Conservation (phyloP, 2,888 invertebrate species). For the Drosophila mulleri region DNA sequence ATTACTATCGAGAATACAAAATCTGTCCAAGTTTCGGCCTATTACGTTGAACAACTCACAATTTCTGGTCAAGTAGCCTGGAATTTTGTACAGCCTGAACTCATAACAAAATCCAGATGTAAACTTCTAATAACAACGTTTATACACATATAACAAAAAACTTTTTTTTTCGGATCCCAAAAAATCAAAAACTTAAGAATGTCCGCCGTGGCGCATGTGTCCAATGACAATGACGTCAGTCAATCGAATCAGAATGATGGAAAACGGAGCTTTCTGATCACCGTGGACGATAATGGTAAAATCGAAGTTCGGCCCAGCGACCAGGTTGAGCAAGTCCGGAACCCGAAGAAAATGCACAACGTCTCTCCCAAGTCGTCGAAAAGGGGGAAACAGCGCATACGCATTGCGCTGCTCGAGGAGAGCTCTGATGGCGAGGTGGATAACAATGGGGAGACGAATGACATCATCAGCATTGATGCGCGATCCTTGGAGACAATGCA, state of each 20-base stretch:
- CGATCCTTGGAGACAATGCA: constrained; percentile 19
- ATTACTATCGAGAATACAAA: background rate
- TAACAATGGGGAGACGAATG: background rate
- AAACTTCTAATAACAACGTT: constrained; percentile 8
- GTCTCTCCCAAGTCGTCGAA: background rate
- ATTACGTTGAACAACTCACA: background rate
- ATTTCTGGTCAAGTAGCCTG: background rate
- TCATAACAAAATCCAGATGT: constrained; percentile 19
- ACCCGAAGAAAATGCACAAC: background rate
- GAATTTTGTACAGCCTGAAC: background rate
- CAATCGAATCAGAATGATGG: background rate
- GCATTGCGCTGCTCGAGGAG: constrained; percentile 42
- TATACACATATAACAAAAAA: background rate
- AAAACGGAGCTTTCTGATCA: constrained; percentile 48
- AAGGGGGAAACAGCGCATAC: constrained; percentile 27
- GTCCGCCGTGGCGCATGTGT: constrained; percentile 23
- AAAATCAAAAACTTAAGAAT: constrained; percentile 21
- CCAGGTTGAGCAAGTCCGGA: background rate
- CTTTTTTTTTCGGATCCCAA: constrained; percentile 42
- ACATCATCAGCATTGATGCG: constrained; percentile 6
- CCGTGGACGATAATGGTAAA: constrained; percentile 43
- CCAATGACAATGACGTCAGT: background rate
- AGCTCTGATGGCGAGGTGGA: constrained; percentile 35
- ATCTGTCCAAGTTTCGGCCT: constrained; percentile 11
- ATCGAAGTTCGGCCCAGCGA: constrained; percentile 44